Base-by-base conservation (phyloP, 2,888 invertebrate genomes). In the Antitype chi region DNA sequence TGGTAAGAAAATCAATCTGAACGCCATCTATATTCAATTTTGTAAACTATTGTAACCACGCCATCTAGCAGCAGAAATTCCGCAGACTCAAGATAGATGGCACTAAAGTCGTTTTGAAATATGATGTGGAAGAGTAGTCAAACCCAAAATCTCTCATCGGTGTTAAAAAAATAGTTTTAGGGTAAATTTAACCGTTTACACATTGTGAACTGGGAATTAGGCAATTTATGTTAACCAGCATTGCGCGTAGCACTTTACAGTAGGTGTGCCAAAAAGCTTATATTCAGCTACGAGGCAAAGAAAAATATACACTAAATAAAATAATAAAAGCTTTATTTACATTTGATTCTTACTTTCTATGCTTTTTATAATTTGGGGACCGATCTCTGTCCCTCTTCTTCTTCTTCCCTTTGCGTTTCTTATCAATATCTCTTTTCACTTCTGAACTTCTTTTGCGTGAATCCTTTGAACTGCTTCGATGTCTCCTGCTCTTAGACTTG, bases 371-470 rank as follows among this genome's bases (percentile, higher is more conserved):
- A 84, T 97, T 96, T 28, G 96, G 95, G 1, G 97, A 97, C 25
- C 97, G 95, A 89, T 96, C 97, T 86, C 96, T 94, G 76, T 97
- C 96, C 76, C 95, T 94, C 85, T 94, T 96, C 92, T 95, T 97
- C 89, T 97, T 97, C 81, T 97, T 97, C 4, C 97, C 97, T 88
- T 97, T 97, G 77, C 97, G 94, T 85, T 97, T 97, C 87, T 97
- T 97, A 86, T 97, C 97, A 85, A 95, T 97, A 84, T 97, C 97
- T 87, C 95, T 95, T 82, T 94, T 94, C 0, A 92, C 94, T 85
- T 96, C 95, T 3, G 94, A 92, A 85, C 93, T 95, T 81, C 93
- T 96, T 9, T 92, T 94, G 70, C 94, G 89, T 52, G 90, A 87
- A n/a, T 90, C 90, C 13, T 92, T 92, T 23, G 91, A 91, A 76